These are phyloP conservation scores for Unio pictorum DNA, from an alignment of 2,888 invertebrate species.

Conservation along the genomic window DNA sequence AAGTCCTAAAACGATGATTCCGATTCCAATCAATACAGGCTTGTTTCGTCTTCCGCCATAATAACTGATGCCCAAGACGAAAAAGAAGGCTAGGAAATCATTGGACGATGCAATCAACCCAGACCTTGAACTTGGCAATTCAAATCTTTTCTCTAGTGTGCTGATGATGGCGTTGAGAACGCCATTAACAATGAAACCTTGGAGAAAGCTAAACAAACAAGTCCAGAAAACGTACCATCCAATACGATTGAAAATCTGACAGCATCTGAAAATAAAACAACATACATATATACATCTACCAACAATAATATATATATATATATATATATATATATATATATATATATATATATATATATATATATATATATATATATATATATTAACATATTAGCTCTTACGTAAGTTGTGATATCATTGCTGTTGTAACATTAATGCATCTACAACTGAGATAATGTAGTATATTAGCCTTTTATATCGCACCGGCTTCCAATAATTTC, in stretches of 20 bases:
- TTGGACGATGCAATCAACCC: constrained; percentile 46
- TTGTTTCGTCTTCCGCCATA: constrained; percentile 44
- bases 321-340: no score
- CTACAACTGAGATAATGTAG: neutral
- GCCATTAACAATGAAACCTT: constrained; percentile 44
- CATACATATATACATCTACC: neutral
- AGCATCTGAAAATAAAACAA: constrained; percentile 15
- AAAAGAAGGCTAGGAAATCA: constrained; percentile 43
- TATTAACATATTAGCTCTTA: no score
- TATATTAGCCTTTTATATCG: no score
- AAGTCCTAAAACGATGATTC: constrained; percentile 36
- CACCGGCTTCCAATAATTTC: no score
- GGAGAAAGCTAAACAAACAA: constrained; percentile 38
- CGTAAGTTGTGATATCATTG: no score
- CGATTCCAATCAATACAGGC: constrained; percentile 41
- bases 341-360: no score
- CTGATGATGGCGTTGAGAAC: constrained; percentile 43
- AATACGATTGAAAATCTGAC: constrained; percentile 40
- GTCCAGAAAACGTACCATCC: constrained; percentile 46
- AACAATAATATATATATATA: no score
- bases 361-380: no score
- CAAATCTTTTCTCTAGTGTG: constrained; percentile 41
- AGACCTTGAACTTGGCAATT: constrained; percentile 41
- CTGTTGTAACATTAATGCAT: neutral
- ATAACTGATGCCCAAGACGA: constrained; percentile 40